These are phyloP conservation scores for Morone chrysops DNA, from an alignment of 2,113 vertebrate species.

Conservation along the genomic window DNA sequence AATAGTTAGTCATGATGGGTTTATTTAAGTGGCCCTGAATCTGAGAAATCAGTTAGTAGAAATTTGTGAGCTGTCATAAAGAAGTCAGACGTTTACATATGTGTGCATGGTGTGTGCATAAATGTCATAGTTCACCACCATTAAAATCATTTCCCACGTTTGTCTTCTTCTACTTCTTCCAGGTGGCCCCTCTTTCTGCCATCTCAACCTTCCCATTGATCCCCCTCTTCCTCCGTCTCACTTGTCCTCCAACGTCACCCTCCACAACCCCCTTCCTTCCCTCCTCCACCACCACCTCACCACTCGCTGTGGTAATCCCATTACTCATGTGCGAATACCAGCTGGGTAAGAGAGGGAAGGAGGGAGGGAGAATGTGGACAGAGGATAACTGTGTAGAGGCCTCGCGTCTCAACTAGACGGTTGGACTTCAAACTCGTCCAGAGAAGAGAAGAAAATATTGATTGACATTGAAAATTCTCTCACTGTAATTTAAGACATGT, in stretches of 20 bases:
- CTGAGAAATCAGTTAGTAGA: conserved; percentile 40
- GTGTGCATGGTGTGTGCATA: not conserved
- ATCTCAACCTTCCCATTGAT: conserved; percentile 62
- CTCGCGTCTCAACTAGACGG: conserved; percentile 42
- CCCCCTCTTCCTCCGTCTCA: conserved; percentile 64
- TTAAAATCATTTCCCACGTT: not conserved
- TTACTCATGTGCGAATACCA: conserved; percentile 87
- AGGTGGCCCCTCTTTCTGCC: conserved; percentile 38
- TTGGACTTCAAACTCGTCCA: conserved; percentile 35
- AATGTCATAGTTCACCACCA: not conserved
- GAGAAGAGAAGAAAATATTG: conserved; percentile 25
- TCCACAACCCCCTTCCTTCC: conserved; percentile 33
- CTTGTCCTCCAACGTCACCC: conserved; percentile 69
- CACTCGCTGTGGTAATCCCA: conserved; percentile 85
- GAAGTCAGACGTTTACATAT: not conserved
- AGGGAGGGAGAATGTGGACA: conserved; percentile 67
- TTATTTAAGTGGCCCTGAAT: conserved; percentile 66
- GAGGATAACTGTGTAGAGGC: conserved; percentile 70
- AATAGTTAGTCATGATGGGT: conserved; percentile 63
- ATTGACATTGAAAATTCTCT: conserved; percentile 43
- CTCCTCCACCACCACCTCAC: conserved; percentile 66
- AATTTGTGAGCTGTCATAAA: conserved; percentile 28
- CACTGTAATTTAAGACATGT: conserved; percentile 50
- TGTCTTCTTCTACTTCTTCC: conserved; percentile 17
- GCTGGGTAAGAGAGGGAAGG: conserved; percentile 73